Base-by-base conservation (phyloP, 2,888 invertebrate species). In the Pyrocoelia pectoralis region DNA sequence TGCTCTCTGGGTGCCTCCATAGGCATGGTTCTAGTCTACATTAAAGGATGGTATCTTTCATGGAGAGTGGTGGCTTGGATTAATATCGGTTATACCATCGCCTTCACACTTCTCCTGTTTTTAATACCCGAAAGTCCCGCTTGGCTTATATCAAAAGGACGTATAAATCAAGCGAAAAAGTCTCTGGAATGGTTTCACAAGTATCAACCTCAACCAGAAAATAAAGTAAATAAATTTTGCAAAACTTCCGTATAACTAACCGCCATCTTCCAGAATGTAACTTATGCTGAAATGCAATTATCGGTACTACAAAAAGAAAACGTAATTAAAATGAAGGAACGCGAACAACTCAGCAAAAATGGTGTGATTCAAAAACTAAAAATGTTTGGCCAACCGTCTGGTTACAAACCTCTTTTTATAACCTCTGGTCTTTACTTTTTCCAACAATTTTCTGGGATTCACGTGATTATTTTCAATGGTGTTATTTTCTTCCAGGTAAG, bases 361-460 rank as follows among this genome's bases (percentile, higher is more conserved):
- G 77, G 78, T 1, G 78, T 78, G 2, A 65, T 70, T 1, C 74
- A 76, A 0, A 84, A 83, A 69, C 40, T 82, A 13, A 79, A 80
- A 8, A 80, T 79, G 13, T 84, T 87, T 66, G 65, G 82, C 6
- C 83, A 83, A 70, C 86, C 87, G 0, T 85, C 86, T 1, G 87
- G 86, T 6, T 86, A 85, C 77, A 87, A 87, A 72, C 87, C 87
- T 0, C 73, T 87, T 70, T 64, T 83, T 6, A 82, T 87, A 46
- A 79, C 87, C 10, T 81, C 84, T 61, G 80, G 84, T 8, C 76
- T 87, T 9, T 87, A 87, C 74, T 78, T 84, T 41, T 85, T 86
- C 70, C 87, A 87, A 74, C 86, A 87, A 70, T 86, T 85, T 67
- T 83, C 85, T 17, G 87, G 87, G 29, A 86, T 87, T 67, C 87